Conservation (phyloP, 1,140 invertebrate genomes). For the Papilio dardanus region DNA sequence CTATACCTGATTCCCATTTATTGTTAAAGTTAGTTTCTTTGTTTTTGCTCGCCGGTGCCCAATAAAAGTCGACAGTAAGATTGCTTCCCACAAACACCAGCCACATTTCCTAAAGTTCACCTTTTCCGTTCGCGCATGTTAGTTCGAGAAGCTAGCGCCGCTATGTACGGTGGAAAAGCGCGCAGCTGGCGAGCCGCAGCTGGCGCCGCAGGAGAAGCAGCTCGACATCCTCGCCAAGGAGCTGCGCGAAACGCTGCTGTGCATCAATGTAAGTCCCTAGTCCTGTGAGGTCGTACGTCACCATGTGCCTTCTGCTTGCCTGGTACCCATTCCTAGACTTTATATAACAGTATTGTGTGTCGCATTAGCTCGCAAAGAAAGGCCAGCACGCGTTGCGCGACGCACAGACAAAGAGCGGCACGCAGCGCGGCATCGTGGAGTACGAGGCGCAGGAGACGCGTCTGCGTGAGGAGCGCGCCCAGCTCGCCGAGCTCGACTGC, state of each 20-base stretch:
- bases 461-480: conserved; percentile 68
- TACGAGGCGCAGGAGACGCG: conserved; percentile 65
- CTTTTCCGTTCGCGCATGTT: not conserved
- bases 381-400: conserved; percentile 70
- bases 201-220: conserved; percentile 76
- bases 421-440: conserved; percentile 63
- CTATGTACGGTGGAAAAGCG: conserved; percentile 75
- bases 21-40: too few relatives aligned
- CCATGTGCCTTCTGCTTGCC: not conserved
- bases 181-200: conserved; percentile 66
- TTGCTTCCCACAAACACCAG: not conserved
- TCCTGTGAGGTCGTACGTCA: not conserved
- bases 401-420: conserved; percentile 56
- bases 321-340: not conserved
- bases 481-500: conserved; percentile 70
- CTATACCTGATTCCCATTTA: too few relatives aligned
- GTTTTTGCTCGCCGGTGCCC: too few relatives aligned
- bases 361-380: conserved; percentile 67
- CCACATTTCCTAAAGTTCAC: not conserved
- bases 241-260: conserved; percentile 69
- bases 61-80: not conserved
- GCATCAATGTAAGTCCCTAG: conserved; percentile 65
- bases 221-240: conserved; percentile 66
- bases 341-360: not conserved
- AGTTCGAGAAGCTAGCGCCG: conserved; percentile 75